Percentiles rank a stretch among this genome's conserved stretches.
Evolutionary conservation across 2,888 invertebrate genomes (phyloP).

Genomic region (Phaonia tiefii): DNA sequence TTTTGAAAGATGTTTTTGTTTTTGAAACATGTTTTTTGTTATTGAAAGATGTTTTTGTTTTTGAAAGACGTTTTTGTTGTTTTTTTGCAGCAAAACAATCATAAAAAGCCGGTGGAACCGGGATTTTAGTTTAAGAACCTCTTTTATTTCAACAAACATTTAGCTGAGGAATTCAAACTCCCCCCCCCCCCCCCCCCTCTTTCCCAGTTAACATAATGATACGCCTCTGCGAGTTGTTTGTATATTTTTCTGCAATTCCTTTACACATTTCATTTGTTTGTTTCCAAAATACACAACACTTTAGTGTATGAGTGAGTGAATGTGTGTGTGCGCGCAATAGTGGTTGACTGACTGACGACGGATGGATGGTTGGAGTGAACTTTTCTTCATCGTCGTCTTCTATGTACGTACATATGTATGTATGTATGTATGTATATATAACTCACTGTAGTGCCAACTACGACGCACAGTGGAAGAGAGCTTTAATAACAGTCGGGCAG

Average conservation of each 20-base stretch:
- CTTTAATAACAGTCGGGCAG: not conserved
- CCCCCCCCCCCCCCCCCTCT: not conserved
- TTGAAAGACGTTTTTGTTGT: too few species aligned
- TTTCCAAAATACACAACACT: conserved; percentile 70
- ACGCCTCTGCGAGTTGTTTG: conserved; percentile 79
- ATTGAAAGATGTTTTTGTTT: too few species aligned
- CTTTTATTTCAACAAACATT: too few species aligned
- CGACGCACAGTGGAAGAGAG: too few species aligned
- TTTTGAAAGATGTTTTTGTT: too few species aligned
- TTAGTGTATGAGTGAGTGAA: conserved; percentile 68
- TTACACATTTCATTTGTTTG: conserved; percentile 79
- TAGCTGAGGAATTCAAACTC: too few species aligned
- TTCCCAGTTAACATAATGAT: conserved; percentile 61
- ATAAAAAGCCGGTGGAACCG: too few species aligned
- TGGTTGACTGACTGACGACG: conserved; percentile 29
- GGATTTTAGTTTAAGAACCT: too few species aligned
- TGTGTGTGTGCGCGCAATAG: conserved; percentile 68
- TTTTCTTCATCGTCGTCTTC: conserved; percentile 23
- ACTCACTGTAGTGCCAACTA: too few species aligned
- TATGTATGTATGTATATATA: too few species aligned
- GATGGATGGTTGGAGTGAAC: conserved; percentile 24
- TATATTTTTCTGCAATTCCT: conserved; percentile 79
- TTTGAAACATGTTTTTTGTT: too few species aligned
- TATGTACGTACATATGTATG: not conserved
- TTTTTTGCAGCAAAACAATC: too few species aligned